Base-by-base conservation (phyloP, 1,140 invertebrate genomes). In the Monochamus saltuarius region DNA sequence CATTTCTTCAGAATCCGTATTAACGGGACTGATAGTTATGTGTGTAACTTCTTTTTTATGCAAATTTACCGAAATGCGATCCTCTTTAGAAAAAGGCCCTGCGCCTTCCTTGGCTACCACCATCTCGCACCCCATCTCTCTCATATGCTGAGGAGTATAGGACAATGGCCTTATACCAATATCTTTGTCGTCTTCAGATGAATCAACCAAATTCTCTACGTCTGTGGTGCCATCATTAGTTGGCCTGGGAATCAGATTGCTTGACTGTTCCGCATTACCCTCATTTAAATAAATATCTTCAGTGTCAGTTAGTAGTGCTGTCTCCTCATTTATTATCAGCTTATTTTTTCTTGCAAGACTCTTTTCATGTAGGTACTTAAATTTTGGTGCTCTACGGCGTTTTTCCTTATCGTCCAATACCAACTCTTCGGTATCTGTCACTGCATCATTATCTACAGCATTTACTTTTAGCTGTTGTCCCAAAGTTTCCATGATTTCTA, bases 1-100 rank as follows among this genome's bases (percentile, higher is more conserved):
- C 16, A 83, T 62, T 47, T 84, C 81, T 72, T 85, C 84, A 8
- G 75, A 72, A 61, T 84, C 83, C 2, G 82, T 84, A 10, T 72
- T 63, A 9, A 56, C 56, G 22, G 66, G 65, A 43, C 62, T 71
- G 7, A 50, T n/a, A 35, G 17, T 47, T 8, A 45, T 36, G 6
- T 57, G 13, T 3, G 19, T 1, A 2, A 37, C 1, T 40, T 11
- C 11, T 17, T 40, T 38, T 2, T 49, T 39, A 7, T 36, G 38
- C 42, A 53, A 61, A 11, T 57, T 63, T 13, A 66, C 17, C 8
- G 62, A 52, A 14, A 63, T 19, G 36, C 55, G 62, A 8, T 56
- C 56, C 54, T 67, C 66, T 29, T 47, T 40, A 14, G 70, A 66
- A 46, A 73, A 73, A 0, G 68, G 64, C 0, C 64, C 66, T 47